Conservation (phyloP, 1,140 invertebrate species). For the Micrasema minimum region DNA sequence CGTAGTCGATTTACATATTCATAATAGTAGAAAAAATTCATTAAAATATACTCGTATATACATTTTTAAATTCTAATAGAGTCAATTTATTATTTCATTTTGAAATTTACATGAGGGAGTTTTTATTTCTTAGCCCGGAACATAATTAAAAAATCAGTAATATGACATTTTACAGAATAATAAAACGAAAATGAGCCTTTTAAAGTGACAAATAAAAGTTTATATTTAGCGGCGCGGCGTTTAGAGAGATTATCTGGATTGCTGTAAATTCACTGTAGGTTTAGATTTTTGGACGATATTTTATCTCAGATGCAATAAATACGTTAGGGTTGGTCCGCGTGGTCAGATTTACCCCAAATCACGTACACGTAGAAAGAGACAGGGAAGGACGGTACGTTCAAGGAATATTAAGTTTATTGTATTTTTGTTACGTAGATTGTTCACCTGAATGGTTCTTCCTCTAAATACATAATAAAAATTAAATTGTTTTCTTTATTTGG, state of each 20-base stretch:
- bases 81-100: no score
- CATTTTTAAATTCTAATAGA: no score
- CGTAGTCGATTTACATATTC: no score
- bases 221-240: neutral
- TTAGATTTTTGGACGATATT: constrained; percentile 25
- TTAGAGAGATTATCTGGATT: constrained; percentile 1
- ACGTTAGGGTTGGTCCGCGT: neutral
- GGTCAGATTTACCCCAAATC: constrained; percentile 10
- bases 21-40: no score
- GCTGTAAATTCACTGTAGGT: constrained; percentile 1
- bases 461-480: no score
- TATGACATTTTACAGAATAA: neutral
- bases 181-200: neutral
- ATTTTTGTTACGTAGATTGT: no score
- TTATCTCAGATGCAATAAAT: constrained; percentile 45
- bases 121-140: no score
- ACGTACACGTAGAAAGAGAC: constrained; percentile 5
- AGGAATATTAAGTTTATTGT: neutral
- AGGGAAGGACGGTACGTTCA: no score
- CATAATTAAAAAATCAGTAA: no score
- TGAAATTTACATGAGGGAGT: no score
- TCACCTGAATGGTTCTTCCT: no score
- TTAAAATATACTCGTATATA: constrained; percentile 6
- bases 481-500: no score
- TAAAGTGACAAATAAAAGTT: neutral